phyloP scores from a whole-genome alignment of 2,113 vertebrate species.

The Edolisoma coerulescens region DNA sequence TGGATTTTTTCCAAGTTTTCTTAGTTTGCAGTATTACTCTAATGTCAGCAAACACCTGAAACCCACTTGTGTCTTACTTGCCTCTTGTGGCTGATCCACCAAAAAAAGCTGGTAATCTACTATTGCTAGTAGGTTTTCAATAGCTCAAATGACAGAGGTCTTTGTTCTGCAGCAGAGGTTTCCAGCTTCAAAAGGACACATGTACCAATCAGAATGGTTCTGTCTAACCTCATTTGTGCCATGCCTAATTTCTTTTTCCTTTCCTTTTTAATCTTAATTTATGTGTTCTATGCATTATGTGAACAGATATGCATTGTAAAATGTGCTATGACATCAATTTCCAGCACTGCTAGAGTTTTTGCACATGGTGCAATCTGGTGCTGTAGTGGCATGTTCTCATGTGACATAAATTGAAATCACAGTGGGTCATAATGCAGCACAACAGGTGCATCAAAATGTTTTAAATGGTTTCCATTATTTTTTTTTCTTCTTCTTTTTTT shows the following conservation, averaged over 20 bases:
- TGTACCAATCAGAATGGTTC: not conserved
- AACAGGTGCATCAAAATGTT: constrained; percentile 70
- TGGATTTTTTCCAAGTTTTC: not conserved
- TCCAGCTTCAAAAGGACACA: not conserved
- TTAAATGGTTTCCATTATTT: constrained; percentile 46
- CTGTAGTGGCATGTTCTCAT: constrained; percentile 47
- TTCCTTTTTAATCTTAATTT: not conserved
- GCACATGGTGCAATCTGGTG: constrained; percentile 9
- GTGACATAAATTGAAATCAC: constrained; percentile 64
- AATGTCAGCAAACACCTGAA: not conserved
- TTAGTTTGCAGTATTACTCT: not conserved
- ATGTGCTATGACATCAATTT: constrained; percentile 9
- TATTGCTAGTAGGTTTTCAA: not conserved
- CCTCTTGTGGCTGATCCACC: not conserved
- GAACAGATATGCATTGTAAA: not conserved
- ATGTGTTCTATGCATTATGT: not conserved
- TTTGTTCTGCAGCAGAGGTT: not conserved
- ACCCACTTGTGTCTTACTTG: not conserved
- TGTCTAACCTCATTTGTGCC: not conserved
- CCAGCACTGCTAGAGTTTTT: constrained; percentile 23
- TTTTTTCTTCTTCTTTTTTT: not conserved
- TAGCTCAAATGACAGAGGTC: not conserved
- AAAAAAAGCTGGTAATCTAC: not conserved
- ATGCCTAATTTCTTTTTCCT: not conserved
- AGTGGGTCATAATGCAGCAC: constrained; percentile 40